Evolutionary conservation across 2,797 vertebrate species (phyloP).

Genomic region (Thamnophis elegans): DNA sequence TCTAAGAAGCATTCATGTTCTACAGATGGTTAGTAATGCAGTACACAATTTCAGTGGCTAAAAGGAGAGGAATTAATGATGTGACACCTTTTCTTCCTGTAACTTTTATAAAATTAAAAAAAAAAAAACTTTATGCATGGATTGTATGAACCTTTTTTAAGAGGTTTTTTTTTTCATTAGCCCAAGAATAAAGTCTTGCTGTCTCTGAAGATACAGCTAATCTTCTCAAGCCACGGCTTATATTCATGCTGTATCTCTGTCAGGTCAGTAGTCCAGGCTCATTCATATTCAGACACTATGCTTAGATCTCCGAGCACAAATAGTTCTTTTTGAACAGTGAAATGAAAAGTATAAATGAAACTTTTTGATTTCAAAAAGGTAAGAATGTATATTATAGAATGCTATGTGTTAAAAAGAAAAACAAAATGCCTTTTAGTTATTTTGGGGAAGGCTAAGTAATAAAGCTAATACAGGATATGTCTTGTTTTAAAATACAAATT

Average conservation of each 20-base stretch:
- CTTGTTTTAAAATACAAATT: conserved; percentile 35
- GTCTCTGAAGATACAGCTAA: conserved; percentile 14
- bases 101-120: conserved; percentile 25
- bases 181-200: not conserved
- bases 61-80: not conserved
- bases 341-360: conserved; percentile 31
- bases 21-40: not conserved
- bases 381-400: conserved; percentile 18
- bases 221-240: not conserved
- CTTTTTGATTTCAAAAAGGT: conserved; percentile 11
- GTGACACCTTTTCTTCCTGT: not conserved
- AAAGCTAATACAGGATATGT: conserved; percentile 36
- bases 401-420: conserved; percentile 23
- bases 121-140: not conserved
- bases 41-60: not conserved
- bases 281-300: not conserved
- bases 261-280: not conserved
- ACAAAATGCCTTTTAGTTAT: not conserved
- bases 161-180: conserved; percentile 19
- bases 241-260: conserved; percentile 32
- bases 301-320: conserved; percentile 39
- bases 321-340: conserved; percentile 34
- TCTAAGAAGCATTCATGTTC: not conserved
- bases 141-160: conserved; percentile 7
- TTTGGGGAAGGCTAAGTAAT: conserved; percentile 30